Evolutionary conservation across 2,113 vertebrate species (phyloP).

Genomic region (Cinclus mexicanus): DNA sequence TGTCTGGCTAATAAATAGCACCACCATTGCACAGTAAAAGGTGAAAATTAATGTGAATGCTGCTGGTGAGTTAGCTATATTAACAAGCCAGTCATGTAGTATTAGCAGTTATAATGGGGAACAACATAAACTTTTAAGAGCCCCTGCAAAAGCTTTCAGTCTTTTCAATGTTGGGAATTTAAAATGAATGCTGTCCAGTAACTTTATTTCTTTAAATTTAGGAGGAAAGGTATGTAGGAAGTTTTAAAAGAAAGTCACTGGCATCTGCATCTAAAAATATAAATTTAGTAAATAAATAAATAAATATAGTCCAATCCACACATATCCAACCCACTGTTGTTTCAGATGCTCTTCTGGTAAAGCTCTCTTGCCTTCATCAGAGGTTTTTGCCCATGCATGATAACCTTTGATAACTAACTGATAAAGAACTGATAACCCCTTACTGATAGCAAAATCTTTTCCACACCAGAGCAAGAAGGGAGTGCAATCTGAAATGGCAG

Average conservation of each 20-base stretch:
- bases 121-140: conserved; percentile 41
- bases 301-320: background rate
- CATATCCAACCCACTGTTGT: background rate
- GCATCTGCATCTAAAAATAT: background rate
- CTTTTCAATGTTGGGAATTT: background rate
- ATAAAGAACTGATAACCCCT: background rate
- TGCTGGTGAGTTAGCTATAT: conserved; percentile 16
- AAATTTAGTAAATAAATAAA: background rate
- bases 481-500: background rate
- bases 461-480: background rate
- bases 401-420: background rate
- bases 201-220: background rate
- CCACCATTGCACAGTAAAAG: conserved; percentile 49
- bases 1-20: conserved; percentile 59
- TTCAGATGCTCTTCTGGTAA: background rate
- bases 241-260: background rate
- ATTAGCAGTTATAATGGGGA: conserved; percentile 26
- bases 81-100: conserved; percentile 29
- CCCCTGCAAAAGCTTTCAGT: conserved; percentile 12
- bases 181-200: background rate
- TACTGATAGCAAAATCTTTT: conserved; percentile 1
- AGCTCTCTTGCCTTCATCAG: background rate
- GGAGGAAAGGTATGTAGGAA: background rate
- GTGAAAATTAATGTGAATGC: conserved; percentile 48
- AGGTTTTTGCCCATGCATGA: background rate